phyloP scores from a whole-genome alignment of 2,113 vertebrate genomes.

The Amphiprion ocellaris region DNA sequence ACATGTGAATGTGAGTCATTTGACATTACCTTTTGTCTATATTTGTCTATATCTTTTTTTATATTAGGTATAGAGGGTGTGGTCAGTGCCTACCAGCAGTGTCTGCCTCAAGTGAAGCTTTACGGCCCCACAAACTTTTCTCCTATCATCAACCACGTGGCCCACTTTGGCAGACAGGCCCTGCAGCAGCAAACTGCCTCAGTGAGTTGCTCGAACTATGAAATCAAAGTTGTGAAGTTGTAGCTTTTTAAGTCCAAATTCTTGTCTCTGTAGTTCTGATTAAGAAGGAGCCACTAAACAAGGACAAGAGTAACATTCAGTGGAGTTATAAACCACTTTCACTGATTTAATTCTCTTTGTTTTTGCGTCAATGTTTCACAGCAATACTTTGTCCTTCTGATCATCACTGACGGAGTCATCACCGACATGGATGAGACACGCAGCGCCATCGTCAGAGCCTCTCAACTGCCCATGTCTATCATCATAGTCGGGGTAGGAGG shows the following conservation, averaged over 20 bases:
- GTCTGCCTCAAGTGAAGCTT: slow-evolving; percentile 93
- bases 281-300: no score
- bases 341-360: no score
- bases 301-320: no score
- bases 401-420: slow-evolving; percentile 98
- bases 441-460: slow-evolving; percentile 91
- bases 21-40: no score
- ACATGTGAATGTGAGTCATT: no score
- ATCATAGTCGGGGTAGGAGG: slow-evolving; percentile 95
- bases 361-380: slow-evolving; percentile 61
- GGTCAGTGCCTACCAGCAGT: slow-evolving; percentile 90
- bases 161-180: slow-evolving; percentile 89
- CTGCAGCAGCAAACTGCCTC: slow-evolving; percentile 90
- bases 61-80: slow-evolving; percentile 92
- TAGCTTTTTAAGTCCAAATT: neutral
- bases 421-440: slow-evolving; percentile 95
- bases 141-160: slow-evolving; percentile 95
- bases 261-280: neutral
- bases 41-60: no score
- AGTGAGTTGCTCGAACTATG: slow-evolving; percentile 84
- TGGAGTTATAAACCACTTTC: no score
- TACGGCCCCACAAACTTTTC: slow-evolving; percentile 98
- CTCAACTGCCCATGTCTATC: slow-evolving; percentile 94
- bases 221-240: neutral
- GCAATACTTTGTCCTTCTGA: slow-evolving; percentile 96